Conservation (phyloP, 1,140 invertebrate species). For the Drosophila bifasciata region DNA sequence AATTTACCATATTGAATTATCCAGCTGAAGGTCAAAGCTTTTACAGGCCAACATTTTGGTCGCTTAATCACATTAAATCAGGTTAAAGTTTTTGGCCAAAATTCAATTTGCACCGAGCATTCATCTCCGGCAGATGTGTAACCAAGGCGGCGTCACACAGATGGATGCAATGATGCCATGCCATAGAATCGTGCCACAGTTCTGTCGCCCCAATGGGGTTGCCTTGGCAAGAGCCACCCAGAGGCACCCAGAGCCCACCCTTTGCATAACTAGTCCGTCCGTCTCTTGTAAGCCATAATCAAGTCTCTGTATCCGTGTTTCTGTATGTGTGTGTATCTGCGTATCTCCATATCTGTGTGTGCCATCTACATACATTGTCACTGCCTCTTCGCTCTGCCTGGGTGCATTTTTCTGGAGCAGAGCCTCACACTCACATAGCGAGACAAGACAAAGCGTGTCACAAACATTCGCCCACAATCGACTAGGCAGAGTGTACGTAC, state of each 20-base stretch:
- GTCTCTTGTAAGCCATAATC: conserved; percentile 24
- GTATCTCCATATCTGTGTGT: conserved; percentile 13
- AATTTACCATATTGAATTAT: conserved; percentile 37
- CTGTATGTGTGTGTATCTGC: background rate
- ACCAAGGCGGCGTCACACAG: background rate
- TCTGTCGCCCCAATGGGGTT: background rate
- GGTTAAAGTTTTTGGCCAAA: conserved; percentile 18
- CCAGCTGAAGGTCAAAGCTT: conserved; percentile 36
- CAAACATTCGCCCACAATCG: conserved; percentile 25
- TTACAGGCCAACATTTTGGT: background rate
- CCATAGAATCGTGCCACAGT: conserved; percentile 4
- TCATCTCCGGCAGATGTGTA: background rate
- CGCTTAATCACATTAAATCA: conserved; percentile 16
- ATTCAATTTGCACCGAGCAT: no score
- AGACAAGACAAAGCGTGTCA: conserved; percentile 63
- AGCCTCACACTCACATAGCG: background rate
- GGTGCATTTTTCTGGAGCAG: conserved; percentile 66
- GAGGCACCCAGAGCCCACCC: conserved; percentile 13
- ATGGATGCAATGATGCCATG: conserved; percentile 2
- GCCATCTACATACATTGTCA: conserved; percentile 62
- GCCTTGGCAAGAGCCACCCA: background rate
- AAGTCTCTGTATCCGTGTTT: conserved; percentile 22
- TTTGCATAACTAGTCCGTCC: conserved; percentile 17
- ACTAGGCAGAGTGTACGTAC: conserved; percentile 2
- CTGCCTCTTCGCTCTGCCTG: conserved; percentile 7